Evolutionary conservation across 2,113 vertebrate genomes (phyloP).

Genomic region (Caracal caracal): DNA sequence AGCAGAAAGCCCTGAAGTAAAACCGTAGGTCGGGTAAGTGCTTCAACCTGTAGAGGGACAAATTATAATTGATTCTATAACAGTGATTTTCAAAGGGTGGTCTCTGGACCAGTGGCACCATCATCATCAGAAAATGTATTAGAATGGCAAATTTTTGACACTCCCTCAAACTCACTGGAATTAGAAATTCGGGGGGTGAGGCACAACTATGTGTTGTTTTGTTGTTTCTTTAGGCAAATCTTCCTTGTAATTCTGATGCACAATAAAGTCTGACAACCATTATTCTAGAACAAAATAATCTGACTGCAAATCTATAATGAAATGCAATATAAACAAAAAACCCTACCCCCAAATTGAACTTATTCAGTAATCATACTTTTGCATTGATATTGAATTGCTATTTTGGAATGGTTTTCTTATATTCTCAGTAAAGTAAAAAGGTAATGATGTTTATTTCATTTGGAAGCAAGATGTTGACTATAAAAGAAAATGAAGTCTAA

Average conservation of each 20-base stretch:
- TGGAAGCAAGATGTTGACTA: background rate
- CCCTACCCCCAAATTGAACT: background rate
- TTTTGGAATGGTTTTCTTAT: background rate
- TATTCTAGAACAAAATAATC: background rate
- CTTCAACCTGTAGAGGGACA: background rate
- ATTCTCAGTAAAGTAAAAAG: background rate
- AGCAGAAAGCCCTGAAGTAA: background rate
- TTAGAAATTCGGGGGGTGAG: background rate
- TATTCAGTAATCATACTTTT: background rate
- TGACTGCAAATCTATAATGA: background rate
- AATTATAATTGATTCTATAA: background rate
- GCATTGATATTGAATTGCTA: background rate
- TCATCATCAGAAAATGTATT: background rate
- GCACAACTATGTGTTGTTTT: background rate
- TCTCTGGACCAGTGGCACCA: background rate
- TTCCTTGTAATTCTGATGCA: background rate
- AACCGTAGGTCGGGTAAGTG: rapidly evolving
- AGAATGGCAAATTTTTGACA: background rate
- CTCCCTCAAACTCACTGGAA: background rate
- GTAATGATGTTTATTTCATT: background rate
- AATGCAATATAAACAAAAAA: background rate
- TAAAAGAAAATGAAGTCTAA: background rate
- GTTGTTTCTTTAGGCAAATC: background rate
- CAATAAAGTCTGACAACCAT: background rate
- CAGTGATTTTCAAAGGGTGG: background rate